Percentiles rank a stretch among this genome's conserved stretches.
Evolutionary conservation across 2,113 vertebrate species (phyloP).

Genomic region (Ornithorhynchus anatinus): DNA sequence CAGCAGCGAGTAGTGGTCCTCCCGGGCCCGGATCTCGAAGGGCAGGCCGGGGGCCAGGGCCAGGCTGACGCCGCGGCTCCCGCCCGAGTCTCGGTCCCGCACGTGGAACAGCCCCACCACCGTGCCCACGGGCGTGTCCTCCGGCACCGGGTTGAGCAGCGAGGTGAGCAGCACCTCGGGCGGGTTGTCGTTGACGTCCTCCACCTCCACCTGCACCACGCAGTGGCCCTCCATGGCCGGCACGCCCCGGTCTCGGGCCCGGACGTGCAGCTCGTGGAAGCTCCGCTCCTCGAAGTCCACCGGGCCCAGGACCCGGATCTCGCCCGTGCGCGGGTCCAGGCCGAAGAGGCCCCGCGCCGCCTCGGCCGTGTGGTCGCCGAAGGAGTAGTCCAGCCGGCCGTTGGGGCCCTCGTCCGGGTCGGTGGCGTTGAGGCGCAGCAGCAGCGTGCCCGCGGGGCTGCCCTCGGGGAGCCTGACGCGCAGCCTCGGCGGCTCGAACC

Average conservation of each 20-base stretch:
- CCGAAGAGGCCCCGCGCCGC: conserved; percentile 68
- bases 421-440: conserved; percentile 74
- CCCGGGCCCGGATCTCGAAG: conserved; percentile 82
- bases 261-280: conserved; percentile 82
- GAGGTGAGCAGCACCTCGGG: conserved; percentile 76
- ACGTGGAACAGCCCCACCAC: conserved; percentile 82
- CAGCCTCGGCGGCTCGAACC: conserved; percentile 68
- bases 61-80: conserved; percentile 76
- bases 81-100: conserved; percentile 78
- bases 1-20: conserved; percentile 89
- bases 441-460: conserved; percentile 58
- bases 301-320: conserved; percentile 71
- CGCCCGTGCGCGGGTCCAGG: conserved; percentile 72
- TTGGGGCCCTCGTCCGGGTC: conserved; percentile 80
- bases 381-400: conserved; percentile 75
- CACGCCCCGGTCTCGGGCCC: conserved; percentile 79
- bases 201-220: conserved; percentile 73
- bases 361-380: conserved; percentile 76
- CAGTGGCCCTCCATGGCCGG: conserved; percentile 84
- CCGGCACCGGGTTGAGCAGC: conserved; percentile 74
- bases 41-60: conserved; percentile 71
- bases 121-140: conserved; percentile 75
- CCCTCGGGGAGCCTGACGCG: conserved; percentile 74
- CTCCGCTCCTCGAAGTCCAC: conserved; percentile 80
- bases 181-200: conserved; percentile 76